Base-by-base conservation (phyloP, 1,140 invertebrate species). In the Wiebesia pumilae region DNA sequence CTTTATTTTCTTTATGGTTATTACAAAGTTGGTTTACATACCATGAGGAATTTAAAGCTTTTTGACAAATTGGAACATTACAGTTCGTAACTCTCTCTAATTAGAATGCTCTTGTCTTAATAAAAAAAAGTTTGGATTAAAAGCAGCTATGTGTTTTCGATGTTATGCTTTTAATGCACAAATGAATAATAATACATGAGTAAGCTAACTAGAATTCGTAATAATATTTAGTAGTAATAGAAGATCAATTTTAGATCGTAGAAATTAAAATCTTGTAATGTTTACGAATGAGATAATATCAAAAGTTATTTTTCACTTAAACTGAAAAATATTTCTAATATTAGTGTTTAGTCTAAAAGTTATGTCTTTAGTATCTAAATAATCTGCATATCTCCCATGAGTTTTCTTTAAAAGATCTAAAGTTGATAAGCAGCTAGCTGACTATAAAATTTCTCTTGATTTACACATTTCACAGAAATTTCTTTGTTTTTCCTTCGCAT, bases 401-500 rank as follows among this genome's bases (percentile, higher is more conserved):
- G 40, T 4, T n/a, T 47, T 40, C 30, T 43, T 19, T 9, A 2
- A 47, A 77, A 51, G 40, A 83, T 73, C 47, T n/a, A 83, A 84
- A 43, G 51, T 78, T 84, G 47, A 84, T 78, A 58, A 81, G 62
- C 43, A 83, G 30, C 24, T 2, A 73, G 33, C 21, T 24, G 67
- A 40, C 33, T 65, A 16, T 14, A 69, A 3, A 62, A 81, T 40
- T 40, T 38, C 35, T 81, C 58, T 40, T 65, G 35, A 38, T 4
- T 65, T 40, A 6, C 7, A 33, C 16, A 21, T 75, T 83, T 84
- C 40, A 54, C 58, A 79, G 14, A 47, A 33, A 62, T 65, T 16
- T 27, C 81, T 84, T 82, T 71, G 80, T 87, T 67, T 58, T 33
- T 7, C 65, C 71, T 62, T 84, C 51, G 81, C 65, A 73, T 65